Conservation (phyloP, 2,797 vertebrate species). For the Meriones psammophilus region DNA sequence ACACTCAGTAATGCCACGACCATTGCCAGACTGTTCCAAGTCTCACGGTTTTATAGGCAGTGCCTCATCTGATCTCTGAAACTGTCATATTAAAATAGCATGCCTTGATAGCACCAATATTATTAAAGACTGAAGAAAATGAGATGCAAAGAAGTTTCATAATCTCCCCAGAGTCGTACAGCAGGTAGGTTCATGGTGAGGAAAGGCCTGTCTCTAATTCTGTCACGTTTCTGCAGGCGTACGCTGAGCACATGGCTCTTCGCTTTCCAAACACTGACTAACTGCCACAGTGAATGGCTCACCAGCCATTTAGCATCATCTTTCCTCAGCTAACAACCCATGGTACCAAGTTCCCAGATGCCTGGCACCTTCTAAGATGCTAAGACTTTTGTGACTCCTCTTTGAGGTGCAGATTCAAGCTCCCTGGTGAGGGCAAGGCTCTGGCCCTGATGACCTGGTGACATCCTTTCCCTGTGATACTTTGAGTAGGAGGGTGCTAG, state of each 20-base stretch:
- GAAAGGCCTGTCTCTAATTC: background rate
- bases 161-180: background rate
- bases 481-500: background rate
- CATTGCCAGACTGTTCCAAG: background rate
- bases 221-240: background rate
- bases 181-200: background rate
- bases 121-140: conserved; percentile 54
- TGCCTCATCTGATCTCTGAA: conserved; percentile 49
- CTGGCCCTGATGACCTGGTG: background rate
- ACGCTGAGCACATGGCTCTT: background rate
- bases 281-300: background rate
- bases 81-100: conserved; percentile 22
- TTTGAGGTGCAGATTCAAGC: background rate
- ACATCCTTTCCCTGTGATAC: background rate
- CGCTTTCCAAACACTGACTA: background rate
- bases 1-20: background rate
- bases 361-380: background rate
- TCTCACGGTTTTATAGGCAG: background rate
- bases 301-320: background rate
- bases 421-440: background rate
- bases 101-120: conserved; percentile 7
- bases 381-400: background rate
- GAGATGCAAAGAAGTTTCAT: conserved; percentile 35
- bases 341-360: background rate
- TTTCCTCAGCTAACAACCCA: background rate